Base-by-base conservation (phyloP, 2,888 invertebrate genomes). In the Rhamnusium bicolor region DNA sequence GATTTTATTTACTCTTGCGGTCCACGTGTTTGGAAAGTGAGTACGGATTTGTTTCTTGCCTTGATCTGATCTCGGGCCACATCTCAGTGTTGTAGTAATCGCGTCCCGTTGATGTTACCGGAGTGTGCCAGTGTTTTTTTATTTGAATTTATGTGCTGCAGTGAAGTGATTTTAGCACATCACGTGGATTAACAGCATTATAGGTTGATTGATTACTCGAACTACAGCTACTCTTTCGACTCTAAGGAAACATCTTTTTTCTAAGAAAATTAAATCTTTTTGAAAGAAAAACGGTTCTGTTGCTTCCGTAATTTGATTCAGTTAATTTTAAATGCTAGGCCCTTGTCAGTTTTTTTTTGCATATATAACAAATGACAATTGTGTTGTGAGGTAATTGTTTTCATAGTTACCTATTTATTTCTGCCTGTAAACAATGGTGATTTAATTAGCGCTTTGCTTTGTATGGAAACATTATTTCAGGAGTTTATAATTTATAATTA, bases 1-100 rank as follows among this genome's bases (percentile, higher is more conserved):
- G 53, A 12, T 53, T 54, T 54, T 24, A 14, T 58, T 58, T 58
- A 32, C 58, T 58, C 58, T 58, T 58, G 10, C 32, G 29, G 32
- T 58, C 24, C 54, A 54, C 58, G 29, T 58, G 58, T 16, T 62
- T 51, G 65, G 53, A 65, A 65, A 65, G 65, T 65, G 65, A 65
- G 18, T 29, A 32, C 1, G 14, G 29, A n/a, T n/a, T n/a, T n/a
- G n/a, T 49, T 10, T 21, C 46, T 58, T 60, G 68, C 47, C 49
- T 60, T 49, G 68, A 61, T 68, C 29, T 40, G 61, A 68, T 68
- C 60, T 60, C 40, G 19, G 46, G 12, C 12, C 58, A 68, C 51
- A 29, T 47, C 46, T 60, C 68, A 68, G 68, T 68, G 68, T 60
- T 58, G 68, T 68, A 47, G 58, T 49, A 49, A n/a, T 51, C 68